These are phyloP conservation scores for Drosophila bocki DNA, from an alignment of 1,140 invertebrate species.

Conservation along the genomic window DNA sequence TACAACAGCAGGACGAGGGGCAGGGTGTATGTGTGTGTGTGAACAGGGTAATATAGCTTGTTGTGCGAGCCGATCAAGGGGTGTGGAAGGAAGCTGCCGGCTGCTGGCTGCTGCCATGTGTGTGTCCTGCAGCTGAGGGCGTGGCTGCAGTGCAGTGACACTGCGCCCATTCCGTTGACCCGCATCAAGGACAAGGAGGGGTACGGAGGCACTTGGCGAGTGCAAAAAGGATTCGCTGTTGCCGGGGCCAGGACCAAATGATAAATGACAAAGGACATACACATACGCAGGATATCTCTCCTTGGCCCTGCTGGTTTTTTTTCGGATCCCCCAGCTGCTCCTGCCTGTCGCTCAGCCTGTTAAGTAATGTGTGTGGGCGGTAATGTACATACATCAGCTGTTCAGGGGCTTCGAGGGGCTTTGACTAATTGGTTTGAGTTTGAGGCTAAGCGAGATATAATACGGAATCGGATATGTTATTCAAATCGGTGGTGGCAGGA, in stretches of 20 bases:
- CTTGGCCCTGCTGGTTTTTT: neutral
- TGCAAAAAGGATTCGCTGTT: conserved; percentile 43
- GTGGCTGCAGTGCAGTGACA: conserved; percentile 68
- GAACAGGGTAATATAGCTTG: conserved; percentile 43
- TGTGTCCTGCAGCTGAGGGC: conserved; percentile 35
- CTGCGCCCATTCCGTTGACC: conserved; percentile 69
- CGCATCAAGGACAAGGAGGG: conserved; percentile 37
- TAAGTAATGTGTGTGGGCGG: conserved; percentile 29
- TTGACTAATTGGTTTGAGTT: conserved; percentile 20
- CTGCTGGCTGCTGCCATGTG: neutral
- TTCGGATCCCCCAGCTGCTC: conserved; percentile 5
- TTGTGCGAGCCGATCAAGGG: conserved; percentile 14
- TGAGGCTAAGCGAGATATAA: neutral
- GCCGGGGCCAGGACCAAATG: conserved; percentile 41
- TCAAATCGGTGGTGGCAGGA: neutral
- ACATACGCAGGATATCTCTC: conserved; percentile 24
- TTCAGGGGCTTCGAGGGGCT: neutral
- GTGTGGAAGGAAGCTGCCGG: neutral
- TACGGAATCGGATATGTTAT: neutral
- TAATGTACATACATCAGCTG: conserved; percentile 18
- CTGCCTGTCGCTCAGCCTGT: conserved; percentile 28
- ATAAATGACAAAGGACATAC: conserved; percentile 56
- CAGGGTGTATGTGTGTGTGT: conserved; percentile 10
- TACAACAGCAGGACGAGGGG: conserved; percentile 14
- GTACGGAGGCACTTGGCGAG: neutral